Evolutionary conservation across 2,797 vertebrate genomes (phyloP), one percentile per base, ranked within the genome.

Genomic region (Apogon talboti): DNA sequence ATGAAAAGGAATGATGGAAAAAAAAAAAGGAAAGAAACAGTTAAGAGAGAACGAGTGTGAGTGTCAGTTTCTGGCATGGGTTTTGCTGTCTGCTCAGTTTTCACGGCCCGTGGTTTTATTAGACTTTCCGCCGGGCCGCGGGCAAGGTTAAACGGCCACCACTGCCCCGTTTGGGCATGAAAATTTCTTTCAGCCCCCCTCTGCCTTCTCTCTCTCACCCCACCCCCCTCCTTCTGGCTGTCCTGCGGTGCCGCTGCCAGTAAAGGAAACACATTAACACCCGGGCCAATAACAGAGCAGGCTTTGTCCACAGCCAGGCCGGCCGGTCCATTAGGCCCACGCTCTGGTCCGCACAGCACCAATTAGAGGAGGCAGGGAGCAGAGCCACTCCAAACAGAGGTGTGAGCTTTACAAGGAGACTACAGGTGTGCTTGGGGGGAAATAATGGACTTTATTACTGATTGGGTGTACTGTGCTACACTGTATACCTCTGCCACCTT

Each of bases 251-350:
- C 83, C 48, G 76, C 83, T 91, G 90, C 91, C 90, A 91, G 91
- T 91, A 91, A 91, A 91, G 90, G 90, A 92, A 91, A 89, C 89
- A 88, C 89, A 91, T 90, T 90, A 91, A 91, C 90, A 90, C 90
- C 74, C 69, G 54, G 63, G 85, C 81, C 85, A 78, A 88, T 73
- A 91, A 92, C 91, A 91, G 91, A 89, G 87, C 72, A 28, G 74
- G 87, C 91, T 91, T 92, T 92, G 91, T 92, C 86, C 83, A 1
- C 43, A 41, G 78, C 70, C 73, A 78, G 82, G 83, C 82, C 56
- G 73, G 69, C 85, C 38, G 35, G 52, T 87, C 84, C 83, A 81
- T 88, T 84, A 85, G 79, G 71, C 74, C 78, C 71, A 59, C 24
- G 73, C 83, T 82, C 67, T 28, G 78, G 71, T 85, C 85, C 78